These are phyloP conservation scores for Entomyzon cyanotis DNA, from an alignment of 2,113 vertebrate genomes.

Conservation along the genomic window DNA sequence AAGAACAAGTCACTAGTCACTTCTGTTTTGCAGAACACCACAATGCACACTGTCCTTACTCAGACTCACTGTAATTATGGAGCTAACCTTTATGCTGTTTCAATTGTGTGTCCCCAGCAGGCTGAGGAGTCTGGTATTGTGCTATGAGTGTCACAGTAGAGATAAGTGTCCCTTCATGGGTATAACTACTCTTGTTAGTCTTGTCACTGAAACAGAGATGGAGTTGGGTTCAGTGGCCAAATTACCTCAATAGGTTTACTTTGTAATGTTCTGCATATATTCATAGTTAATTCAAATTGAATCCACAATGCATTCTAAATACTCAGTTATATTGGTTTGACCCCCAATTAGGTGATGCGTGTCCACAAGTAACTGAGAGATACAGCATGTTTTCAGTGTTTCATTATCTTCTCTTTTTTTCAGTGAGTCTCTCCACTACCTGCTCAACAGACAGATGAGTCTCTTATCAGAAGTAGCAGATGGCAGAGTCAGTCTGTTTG, in stretches of 20 bases:
- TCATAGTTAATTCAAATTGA: slow-evolving; percentile 50
- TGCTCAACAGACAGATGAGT: slow-evolving; percentile 73
- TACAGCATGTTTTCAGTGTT: slow-evolving; percentile 42
- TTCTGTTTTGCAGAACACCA: not conserved
- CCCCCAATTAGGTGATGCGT: slow-evolving; percentile 65
- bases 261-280: slow-evolving; percentile 17
- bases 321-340: slow-evolving; percentile 59
- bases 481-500: slow-evolving; percentile 70
- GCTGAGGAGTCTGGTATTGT: not conserved
- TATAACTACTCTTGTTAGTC: not conserved
- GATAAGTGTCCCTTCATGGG: slow-evolving; percentile 10
- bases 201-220: slow-evolving; percentile 59
- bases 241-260: slow-evolving; percentile 41
- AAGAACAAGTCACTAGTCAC: not conserved
- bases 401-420: slow-evolving; percentile 62
- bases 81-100: not conserved
- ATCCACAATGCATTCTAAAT: slow-evolving; percentile 42
- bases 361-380: slow-evolving; percentile 55
- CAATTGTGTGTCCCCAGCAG: not conserved
- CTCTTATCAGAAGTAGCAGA: slow-evolving; percentile 81
- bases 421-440: slow-evolving; percentile 45
- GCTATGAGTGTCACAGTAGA: not conserved
- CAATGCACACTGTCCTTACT: not conserved
- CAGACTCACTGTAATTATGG: not conserved
- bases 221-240: slow-evolving; percentile 43